Evolutionary conservation across 2,797 vertebrate species (phyloP), one percentile per base, ranked within the genome.

Genomic region (Ptychadena robeensis): DNA sequence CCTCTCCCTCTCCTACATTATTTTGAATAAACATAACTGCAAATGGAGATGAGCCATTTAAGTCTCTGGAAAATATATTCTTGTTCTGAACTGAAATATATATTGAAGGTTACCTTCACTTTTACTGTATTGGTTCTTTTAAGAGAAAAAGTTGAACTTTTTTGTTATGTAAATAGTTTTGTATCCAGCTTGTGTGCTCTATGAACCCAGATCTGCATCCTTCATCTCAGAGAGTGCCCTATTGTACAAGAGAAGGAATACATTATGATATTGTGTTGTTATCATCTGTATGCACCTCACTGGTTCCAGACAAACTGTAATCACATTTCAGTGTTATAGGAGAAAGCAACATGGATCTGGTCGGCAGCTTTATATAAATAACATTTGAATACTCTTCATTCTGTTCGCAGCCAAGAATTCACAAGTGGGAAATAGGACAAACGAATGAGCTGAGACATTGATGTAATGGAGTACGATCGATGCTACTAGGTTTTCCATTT

Each of bases 381-480:
- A 64, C 71, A 75, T 80, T 40, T 81, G 78, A 80, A 85, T 75
- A 80, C 44, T 80, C 57, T 65, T 64, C 66, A 76, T 81, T 71
- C 72, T 71, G 57, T 71, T 75, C 63, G 72, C 72, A 63, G 82
- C 82, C 77, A 80, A 80, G 71, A 74, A 84, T 70, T 75, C 71
- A 64, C 77, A 53, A 84, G 82, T 84, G 82, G 74, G 82, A 84
- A 84, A 84, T 84, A 75, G 44, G 77, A 68, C 77, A 80, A 84
- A 77, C 27, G 82, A 80, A 80, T 84, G 82, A 84, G 77, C 82
- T 84, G 82, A 84, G 66, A 80, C 82, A 80, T 84, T 69, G 80
- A 83, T 78, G 70, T 75, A 84, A 84, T 84, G 82, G 38, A 70
- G 64, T 74, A 69, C 34, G 32, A 31, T 40, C 67, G 76, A 61